These are phyloP conservation scores for Porites lobata DNA, from an alignment of 92 coral and sea anemone species.

Conservation along the genomic window DNA sequence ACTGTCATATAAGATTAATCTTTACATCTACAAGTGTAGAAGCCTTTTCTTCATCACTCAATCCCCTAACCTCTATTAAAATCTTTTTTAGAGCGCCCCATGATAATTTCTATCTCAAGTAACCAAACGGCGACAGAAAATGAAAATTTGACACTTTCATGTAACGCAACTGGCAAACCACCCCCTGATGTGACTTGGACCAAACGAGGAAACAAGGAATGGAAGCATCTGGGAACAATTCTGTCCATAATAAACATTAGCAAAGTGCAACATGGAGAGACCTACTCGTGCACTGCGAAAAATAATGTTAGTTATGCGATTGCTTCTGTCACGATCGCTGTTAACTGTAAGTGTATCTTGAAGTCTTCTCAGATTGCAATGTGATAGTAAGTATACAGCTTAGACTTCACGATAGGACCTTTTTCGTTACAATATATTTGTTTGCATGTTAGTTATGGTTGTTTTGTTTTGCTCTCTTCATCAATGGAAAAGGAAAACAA, in stretches of 20 bases:
- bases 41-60: neutral
- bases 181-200: constrained; percentile 38
- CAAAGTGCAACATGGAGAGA: constrained; percentile 8
- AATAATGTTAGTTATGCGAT: constrained; percentile 26
- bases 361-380: too few relatives aligned
- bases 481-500: too few relatives aligned
- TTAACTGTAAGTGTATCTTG: constrained; percentile 40
- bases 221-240: constrained; percentile 9
- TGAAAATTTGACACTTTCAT: constrained; percentile 30
- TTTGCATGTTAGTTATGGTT: too few relatives aligned
- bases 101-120: constrained; percentile 9
- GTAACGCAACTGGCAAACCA: constrained; percentile 62
- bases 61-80: neutral
- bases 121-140: constrained; percentile 43
- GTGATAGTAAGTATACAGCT: too few relatives aligned
- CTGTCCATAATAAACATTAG: constrained; percentile 26
- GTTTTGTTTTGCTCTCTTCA: too few relatives aligned
- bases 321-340: constrained; percentile 20
- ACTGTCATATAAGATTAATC: neutral
- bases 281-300: constrained; percentile 34
- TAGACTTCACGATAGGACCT: too few relatives aligned
- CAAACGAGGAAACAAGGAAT: neutral
- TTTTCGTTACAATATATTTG: too few relatives aligned
- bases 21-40: neutral
- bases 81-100: neutral